Base-by-base conservation (phyloP, 2,888 invertebrate genomes). In the Eupithecia subumbrata region DNA sequence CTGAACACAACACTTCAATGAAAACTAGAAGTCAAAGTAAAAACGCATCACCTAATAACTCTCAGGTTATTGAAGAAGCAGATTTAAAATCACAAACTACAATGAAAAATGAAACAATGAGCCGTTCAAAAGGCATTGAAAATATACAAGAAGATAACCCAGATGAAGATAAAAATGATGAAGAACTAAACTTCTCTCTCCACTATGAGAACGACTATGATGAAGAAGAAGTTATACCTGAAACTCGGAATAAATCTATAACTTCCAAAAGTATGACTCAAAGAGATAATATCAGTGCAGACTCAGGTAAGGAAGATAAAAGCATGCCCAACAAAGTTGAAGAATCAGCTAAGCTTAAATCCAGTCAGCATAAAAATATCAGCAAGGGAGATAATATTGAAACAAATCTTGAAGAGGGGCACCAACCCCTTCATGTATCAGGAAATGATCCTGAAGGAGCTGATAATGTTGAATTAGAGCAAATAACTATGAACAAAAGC, bases 171-270 rank as follows among this genome's bases (percentile, higher is more conserved):
- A 72, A 71, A 67, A 48, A 74, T 67, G 76, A 75, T 60, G 74
- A 77, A 52, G 81, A 80, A n/a, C 40, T 76, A 66, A 79, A 80
- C 71, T 80, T 82, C 48, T 77, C 74, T 71, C 69, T 81, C 40
- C 14, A 73, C 64, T 79, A 81, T 60, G 79, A 80, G 14, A 71
- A 60, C 69, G 76, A 76, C 8, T 7, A n/a, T 18, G 34, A 70
- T 22, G 43, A 69, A 67, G 67, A 67, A 25, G 67, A 74, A 45
- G 56, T 67, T 70, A 40, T 69, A 60, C 34, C 56, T 18, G 72
- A 69, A 74, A 70, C n/a, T 14, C 45, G 68, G 12, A 56, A 66
- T 66, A 69, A 64, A 43, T 72, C 75, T 18, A 66, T 56, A 34
- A 40, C 16, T 63, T 74, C 63, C 37, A 67, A 76, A 76, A 69